Evolutionary conservation across 2,888 invertebrate species (phyloP), one percentile per base, ranked within the genome.

Genomic region (Stenodera caucasica): DNA sequence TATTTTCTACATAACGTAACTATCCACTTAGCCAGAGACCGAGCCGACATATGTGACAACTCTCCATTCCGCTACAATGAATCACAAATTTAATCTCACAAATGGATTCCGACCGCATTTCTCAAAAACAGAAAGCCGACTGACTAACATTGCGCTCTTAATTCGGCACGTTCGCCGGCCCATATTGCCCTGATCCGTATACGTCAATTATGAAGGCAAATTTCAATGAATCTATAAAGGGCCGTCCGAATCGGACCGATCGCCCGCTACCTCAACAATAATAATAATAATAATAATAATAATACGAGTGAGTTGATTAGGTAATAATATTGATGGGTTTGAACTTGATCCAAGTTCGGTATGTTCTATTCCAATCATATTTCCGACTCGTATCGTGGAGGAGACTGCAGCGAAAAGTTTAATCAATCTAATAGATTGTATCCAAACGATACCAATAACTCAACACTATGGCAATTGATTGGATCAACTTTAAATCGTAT

Each of bases 1-100:
- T 77, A 78, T 77, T 79, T 78, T 76, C 78, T 75, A 76, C 77
- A 76, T 77, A 78, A 76, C 75, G 75, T 78, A 79, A 77, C 77
- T 78, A 78, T 77, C 78, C 79, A 79, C 78, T 79, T 79, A 80
- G 78, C 76, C 74, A 70, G 75, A 76, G 77, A 77, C 78, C 78
- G 77, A 76, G 70, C 79, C 83, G 82, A 81, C 86, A 85, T 86
- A 86, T 86, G 86, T 85, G 86, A 85, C 84, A 84, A 84, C 79
- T 85, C 83, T 81, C 81, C 81, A 81, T 82, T 81, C 81, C 81
- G 73, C 79, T 78, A 80, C 81, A 77, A 82, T 82, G 85, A 84
- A 84, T 85, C 85, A 85, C 84, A 84, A 84, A 83, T 83, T 86
- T 88, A 89, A 89, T 89, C 85, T 87, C 85, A 82, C 86, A 87